Conservation (phyloP, 2,797 vertebrate genomes). For the Lepilemur septentrionalis region DNA sequence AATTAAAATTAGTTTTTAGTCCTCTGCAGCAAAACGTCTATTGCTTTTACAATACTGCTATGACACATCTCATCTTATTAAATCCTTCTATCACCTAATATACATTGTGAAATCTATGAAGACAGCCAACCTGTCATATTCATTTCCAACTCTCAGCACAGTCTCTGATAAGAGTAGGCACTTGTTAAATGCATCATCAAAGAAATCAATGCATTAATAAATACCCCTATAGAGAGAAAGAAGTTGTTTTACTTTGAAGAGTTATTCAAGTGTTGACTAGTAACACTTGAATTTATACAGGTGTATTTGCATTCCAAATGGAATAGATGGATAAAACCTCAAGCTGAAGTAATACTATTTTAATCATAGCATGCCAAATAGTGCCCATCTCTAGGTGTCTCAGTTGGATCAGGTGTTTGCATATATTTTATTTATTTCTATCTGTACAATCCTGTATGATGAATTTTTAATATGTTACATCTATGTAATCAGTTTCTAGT, state of each 20-base stretch:
- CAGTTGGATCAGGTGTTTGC: background rate
- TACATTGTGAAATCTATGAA: background rate
- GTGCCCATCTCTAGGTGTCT: background rate
- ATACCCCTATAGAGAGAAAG: background rate
- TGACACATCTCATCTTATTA: background rate
- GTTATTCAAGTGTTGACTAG: background rate
- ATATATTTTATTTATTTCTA: background rate
- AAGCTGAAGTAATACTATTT: conserved; percentile 37
- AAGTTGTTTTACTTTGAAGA: background rate
- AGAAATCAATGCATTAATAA: background rate
- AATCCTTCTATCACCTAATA: background rate
- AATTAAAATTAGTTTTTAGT: background rate
- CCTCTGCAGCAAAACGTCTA: background rate
- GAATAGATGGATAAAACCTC: background rate
- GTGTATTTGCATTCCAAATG: conserved; percentile 18
- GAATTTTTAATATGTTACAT: too few relatives aligned
- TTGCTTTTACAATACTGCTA: background rate
- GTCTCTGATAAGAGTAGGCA: background rate
- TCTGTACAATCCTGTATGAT: too few relatives aligned
- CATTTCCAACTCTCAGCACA: background rate
- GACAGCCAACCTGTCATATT: background rate
- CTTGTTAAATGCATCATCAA: background rate
- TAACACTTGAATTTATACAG: background rate
- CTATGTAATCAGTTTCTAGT: too few relatives aligned
- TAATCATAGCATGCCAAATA: background rate